phyloP scores from a whole-genome alignment of 2,113 vertebrate genomes.

The Syngnathus scovelli region DNA sequence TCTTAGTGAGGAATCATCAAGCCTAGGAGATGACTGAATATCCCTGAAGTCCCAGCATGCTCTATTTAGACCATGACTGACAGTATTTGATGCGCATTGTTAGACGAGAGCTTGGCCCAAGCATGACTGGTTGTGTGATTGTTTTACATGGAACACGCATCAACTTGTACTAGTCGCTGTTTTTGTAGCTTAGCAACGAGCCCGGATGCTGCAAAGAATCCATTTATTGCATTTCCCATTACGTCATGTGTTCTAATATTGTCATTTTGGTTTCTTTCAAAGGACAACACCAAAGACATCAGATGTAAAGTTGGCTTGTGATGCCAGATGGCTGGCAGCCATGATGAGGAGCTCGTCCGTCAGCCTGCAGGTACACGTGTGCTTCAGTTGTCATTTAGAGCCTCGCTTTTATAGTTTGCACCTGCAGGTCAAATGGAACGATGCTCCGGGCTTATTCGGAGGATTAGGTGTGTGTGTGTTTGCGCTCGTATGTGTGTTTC shows the following conservation, averaged over 20 bases:
- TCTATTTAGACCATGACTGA: conserved; percentile 67
- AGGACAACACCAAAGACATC: conserved; percentile 32
- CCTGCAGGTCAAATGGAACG: not conserved
- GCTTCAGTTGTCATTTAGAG: conserved; percentile 8
- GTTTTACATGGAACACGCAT: conserved; percentile 7
- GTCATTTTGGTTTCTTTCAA: conserved; percentile 35
- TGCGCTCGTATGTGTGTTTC: not conserved
- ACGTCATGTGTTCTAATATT: conserved; percentile 1
- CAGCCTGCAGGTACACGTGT: conserved; percentile 41
- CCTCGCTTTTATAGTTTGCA: not conserved
- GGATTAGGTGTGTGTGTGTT: not conserved
- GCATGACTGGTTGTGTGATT: conserved; percentile 9
- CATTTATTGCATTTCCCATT: conserved; percentile 4
- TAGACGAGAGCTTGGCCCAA: conserved; percentile 39
- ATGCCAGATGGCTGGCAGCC: conserved; percentile 28
- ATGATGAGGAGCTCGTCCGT: conserved; percentile 21
- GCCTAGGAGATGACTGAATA: conserved; percentile 55
- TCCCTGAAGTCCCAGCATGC: conserved; percentile 64
- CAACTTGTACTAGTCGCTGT: conserved; percentile 18
- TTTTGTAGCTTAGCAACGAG: conserved; percentile 40
- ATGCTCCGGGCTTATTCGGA: not conserved
- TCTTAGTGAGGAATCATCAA: conserved; percentile 55
- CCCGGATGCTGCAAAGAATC: not conserved
- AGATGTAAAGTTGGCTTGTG: conserved; percentile 16
- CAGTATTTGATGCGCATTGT: conserved; percentile 57